Base-by-base conservation (phyloP, 1,140 invertebrate genomes). In the Habropoda laboriosa region DNA sequence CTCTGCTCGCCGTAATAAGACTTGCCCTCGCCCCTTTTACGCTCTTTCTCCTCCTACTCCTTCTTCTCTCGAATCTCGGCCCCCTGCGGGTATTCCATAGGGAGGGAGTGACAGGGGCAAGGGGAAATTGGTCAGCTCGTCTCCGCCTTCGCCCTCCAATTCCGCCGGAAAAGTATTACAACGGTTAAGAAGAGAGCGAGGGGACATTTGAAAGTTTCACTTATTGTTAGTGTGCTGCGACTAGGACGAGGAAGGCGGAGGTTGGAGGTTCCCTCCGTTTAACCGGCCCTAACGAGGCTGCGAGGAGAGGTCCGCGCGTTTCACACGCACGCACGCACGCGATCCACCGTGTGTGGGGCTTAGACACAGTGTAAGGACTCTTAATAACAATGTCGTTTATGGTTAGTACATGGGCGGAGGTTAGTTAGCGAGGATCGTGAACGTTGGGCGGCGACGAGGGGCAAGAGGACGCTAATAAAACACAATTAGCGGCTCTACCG, bases 361-460 rank as follows among this genome's bases (percentile, higher is more conserved):
- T 66, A 51, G 66, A 74, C 61, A 73, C 79, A 79, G 16, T 35
- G 83, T 79, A 76, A 64, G 51, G 75, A 57, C 64, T 45, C 86
- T 88, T 90, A 91, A 91, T 88, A 91, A 91, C 90, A 89, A 90
- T 90, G 90, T 91, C 88, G 86, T 89, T 88, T 85, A 87, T 88
- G 83, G 86, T 89, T 87, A 88, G 87, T 85, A 80, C 82, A 90
- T 84, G 87, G 82, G 84, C 81, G 84, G 78, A 86, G 87, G 91
- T 90, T 91, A 90, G 89, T 92, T 91, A 91, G 87, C 77, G 78
- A 64, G 80, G 85, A 78, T 79, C 70, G 71, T 74, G 79, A 72
- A 61, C 76, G 81, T 67, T 67, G 49, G 53, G 42, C 57, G 73
- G 30, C 72, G 51, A 80, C 72, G 51, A 80, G 45, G 18, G 53